Percentiles rank a stretch among this genome's conserved stretches.
Conservation (phyloP, 2,113 vertebrate species). For the Zapus hudsonius region DNA sequence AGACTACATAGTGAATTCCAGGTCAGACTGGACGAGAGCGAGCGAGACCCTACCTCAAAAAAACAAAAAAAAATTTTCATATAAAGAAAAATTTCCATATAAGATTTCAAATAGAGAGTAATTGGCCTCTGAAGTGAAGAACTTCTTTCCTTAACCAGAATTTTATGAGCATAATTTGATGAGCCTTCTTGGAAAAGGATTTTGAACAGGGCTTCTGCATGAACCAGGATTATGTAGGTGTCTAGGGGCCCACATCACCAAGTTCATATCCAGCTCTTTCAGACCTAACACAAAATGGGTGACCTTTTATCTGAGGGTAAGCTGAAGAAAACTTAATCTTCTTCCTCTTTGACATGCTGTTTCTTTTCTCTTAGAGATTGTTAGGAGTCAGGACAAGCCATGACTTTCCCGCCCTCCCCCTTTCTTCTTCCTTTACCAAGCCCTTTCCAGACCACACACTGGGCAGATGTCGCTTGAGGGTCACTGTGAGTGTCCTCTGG, state of each 20-base stretch:
- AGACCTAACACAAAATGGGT: background rate
- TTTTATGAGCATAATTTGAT: background rate
- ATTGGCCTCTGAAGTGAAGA: background rate
- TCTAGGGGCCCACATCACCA: background rate
- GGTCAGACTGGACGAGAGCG: too few species aligned
- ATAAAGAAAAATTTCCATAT: too few species aligned
- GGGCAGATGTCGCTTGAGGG: background rate
- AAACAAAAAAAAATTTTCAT: too few species aligned
- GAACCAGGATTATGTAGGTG: background rate
- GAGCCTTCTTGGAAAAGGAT: background rate
- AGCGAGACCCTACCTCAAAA: too few species aligned
- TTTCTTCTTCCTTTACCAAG: background rate
- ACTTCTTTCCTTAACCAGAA: background rate
- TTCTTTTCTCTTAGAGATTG: background rate
- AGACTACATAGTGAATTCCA: too few species aligned
- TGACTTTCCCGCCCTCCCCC: rapidly evolving
- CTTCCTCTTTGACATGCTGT: background rate
- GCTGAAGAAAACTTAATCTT: background rate
- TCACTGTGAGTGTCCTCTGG: background rate
- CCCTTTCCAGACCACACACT: background rate
- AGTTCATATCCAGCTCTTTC: background rate
- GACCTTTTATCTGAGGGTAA: background rate
- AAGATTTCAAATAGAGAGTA: background rate
- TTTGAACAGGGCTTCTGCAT: background rate
- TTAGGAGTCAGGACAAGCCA: background rate